Base-by-base conservation (phyloP, 2,113 vertebrate species). In the Dipodomys merriami region DNA sequence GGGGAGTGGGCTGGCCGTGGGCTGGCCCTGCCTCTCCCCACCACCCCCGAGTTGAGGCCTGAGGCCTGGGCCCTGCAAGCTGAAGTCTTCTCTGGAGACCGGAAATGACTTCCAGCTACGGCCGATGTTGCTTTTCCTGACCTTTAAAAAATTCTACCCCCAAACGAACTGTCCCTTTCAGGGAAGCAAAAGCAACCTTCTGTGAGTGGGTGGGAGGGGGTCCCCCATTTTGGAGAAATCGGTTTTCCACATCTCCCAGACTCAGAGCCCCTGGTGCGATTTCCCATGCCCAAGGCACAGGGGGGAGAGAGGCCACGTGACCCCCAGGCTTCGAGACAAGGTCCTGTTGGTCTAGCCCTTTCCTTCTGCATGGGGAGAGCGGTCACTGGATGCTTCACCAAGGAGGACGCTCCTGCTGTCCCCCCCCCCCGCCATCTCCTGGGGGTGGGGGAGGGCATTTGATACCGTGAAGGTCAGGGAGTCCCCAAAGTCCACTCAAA, bases 51-150 rank as follows among this genome's bases (percentile, higher is more conserved):
- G 23, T 74, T 35, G 91, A 6, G 83, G 92, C 0, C 4, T 29
- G 9, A 78, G 15, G 49, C 27, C 0, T 73, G 83, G 86, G 79
- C 73, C 86, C 77, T 39, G 39, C 12, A 46, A 46, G 80, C 89
- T 93, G 80, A 64, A 86, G 92, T 88, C 82, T 86, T 94, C 95
- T 94, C 95, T 95, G 93, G 94, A 85, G 83, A 93, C 84, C 91
- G 96, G 96, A 91, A 94, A 57, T 12, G 20, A 85, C 77, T 94
- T 93, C 68, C 88, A 74, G 95, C 91, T 72, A 73, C 65, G 79
- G 91, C 93, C 93, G 95, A 92, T 68, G 81, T 86, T 87, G 89
- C 81, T 74, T 73, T 87, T 87, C 87, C 92, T 71, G 91, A 94
- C 71, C 86, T 65, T 68, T 39, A 39, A 86, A 91, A 89, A 88